A percentile compares a stretch with the other conserved stretches of the same genome.
phyloP scores from a whole-genome alignment of 2,797 vertebrate genomes.

The Sebastes diaconus region DNA sequence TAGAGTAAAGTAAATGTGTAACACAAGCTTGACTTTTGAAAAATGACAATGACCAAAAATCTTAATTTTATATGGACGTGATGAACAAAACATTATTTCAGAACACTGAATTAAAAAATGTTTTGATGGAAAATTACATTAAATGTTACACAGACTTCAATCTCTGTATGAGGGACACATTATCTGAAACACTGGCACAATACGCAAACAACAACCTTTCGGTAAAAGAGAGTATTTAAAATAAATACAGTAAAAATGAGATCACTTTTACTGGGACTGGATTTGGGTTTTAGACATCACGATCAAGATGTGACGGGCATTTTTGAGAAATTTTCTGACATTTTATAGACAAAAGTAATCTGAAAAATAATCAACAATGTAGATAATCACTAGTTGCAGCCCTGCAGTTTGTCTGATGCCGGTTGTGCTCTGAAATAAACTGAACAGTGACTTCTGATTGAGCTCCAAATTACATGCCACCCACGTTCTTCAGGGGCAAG shows the following conservation, averaged over 20 bases:
- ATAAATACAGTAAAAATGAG: background rate
- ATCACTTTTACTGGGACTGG: background rate
- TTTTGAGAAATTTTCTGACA: background rate
- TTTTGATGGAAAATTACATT: background rate
- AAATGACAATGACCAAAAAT: no score
- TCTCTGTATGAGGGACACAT: background rate
- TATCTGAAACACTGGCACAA: no score
- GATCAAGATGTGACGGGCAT: background rate
- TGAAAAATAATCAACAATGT: background rate
- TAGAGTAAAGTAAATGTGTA: no score
- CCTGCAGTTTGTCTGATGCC: background rate
- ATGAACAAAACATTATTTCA: no score
- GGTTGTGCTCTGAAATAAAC: background rate
- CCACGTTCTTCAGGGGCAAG: constrained; percentile 33
- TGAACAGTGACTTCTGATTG: background rate
- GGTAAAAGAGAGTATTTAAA: background rate
- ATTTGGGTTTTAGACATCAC: background rate
- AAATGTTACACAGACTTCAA: background rate
- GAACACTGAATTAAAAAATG: no score
- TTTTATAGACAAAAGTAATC: background rate
- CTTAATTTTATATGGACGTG: no score
- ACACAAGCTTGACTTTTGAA: no score
- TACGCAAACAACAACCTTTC: no score
- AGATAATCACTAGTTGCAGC: background rate
- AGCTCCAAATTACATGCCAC: constrained; percentile 30